Percentiles rank a stretch among this genome's conserved stretches.
These are phyloP conservation scores for Hydropsyche betteni DNA, from an alignment of 2,888 invertebrate species.

Conservation along the genomic window DNA sequence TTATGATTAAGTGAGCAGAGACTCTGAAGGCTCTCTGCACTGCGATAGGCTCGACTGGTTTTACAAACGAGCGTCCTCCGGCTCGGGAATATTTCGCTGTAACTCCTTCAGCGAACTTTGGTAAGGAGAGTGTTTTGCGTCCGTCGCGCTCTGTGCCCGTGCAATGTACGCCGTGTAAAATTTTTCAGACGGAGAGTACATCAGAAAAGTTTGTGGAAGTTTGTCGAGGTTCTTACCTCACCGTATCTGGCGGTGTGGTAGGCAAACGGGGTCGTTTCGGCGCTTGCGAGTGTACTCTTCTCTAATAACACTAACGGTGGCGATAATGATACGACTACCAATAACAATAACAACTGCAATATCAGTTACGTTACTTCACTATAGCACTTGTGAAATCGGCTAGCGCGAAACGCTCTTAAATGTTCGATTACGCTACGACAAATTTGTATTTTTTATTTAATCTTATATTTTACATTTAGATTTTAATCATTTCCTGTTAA, in stretches of 20 bases:
- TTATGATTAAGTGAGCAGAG: slow-evolving; percentile 50
- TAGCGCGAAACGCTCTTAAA: neutral
- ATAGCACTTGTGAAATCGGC: neutral
- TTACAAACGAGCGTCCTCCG: slow-evolving; percentile 40
- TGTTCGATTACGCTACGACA: too few relatives aligned
- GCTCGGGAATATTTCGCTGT: slow-evolving; percentile 47
- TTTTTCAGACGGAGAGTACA: slow-evolving; percentile 46
- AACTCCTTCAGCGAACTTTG: slow-evolving; percentile 46
- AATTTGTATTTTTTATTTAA: neutral
- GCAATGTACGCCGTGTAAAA: slow-evolving; percentile 50
- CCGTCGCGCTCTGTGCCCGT: slow-evolving; percentile 48
- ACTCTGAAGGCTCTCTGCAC: slow-evolving; percentile 9
- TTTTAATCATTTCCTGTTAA: too few relatives aligned
- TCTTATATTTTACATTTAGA: neutral
- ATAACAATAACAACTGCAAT: slow-evolving; percentile 19
- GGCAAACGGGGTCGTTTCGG: neutral
- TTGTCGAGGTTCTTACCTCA: slow-evolving; percentile 38
- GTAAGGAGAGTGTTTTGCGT: slow-evolving; percentile 47
- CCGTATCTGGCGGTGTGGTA: neutral
- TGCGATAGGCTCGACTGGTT: slow-evolving; percentile 49
- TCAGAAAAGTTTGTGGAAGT: slow-evolving; percentile 45
- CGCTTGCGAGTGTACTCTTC: neutral
- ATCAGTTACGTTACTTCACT: neutral
- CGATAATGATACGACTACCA: neutral
- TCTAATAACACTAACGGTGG: slow-evolving; percentile 18